These are phyloP conservation scores for Cebidichthys violaceus DNA, from an alignment of 2,113 vertebrate species.

Conservation along the genomic window DNA sequence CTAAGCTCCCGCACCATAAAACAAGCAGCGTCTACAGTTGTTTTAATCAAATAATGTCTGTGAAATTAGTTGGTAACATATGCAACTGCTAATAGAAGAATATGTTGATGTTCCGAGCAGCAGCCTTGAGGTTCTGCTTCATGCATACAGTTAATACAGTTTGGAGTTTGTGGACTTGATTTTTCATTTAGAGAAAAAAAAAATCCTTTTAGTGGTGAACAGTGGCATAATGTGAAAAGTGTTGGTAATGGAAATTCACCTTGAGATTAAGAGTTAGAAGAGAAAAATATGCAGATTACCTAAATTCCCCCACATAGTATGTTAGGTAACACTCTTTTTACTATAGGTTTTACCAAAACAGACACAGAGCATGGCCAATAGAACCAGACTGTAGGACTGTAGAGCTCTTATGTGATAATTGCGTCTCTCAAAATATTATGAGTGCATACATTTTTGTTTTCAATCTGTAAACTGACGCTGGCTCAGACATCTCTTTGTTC, in stretches of 20 bases:
- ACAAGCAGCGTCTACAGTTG: not conserved
- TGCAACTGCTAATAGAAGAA: conserved; percentile 37
- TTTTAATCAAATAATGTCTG: conserved; percentile 43
- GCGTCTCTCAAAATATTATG: not conserved
- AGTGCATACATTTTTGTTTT: not conserved
- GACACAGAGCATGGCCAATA: not conserved
- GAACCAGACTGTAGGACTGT: not conserved
- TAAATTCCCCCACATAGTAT: not conserved
- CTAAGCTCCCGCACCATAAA: not conserved
- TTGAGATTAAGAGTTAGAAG: not conserved
- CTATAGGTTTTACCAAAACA: not conserved
- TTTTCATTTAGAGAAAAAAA: conserved; percentile 11
- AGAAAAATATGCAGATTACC: not conserved
- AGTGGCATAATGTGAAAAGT: conserved; percentile 1
- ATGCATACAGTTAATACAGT: conserved; percentile 9
- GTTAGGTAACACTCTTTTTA: not conserved
- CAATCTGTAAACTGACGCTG: not conserved
- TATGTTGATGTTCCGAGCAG: conserved; percentile 25
- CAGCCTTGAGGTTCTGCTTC: conserved; percentile 18
- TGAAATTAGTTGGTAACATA: conserved; percentile 52
- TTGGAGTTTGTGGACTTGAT: conserved; percentile 9
- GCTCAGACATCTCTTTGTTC: no score
- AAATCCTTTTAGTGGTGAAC: conserved; percentile 30
- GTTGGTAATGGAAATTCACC: conserved; percentile 5
- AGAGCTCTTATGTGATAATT: not conserved